phyloP scores from a whole-genome alignment of 2,797 vertebrate species.

The Anomalospiza imberbis region DNA sequence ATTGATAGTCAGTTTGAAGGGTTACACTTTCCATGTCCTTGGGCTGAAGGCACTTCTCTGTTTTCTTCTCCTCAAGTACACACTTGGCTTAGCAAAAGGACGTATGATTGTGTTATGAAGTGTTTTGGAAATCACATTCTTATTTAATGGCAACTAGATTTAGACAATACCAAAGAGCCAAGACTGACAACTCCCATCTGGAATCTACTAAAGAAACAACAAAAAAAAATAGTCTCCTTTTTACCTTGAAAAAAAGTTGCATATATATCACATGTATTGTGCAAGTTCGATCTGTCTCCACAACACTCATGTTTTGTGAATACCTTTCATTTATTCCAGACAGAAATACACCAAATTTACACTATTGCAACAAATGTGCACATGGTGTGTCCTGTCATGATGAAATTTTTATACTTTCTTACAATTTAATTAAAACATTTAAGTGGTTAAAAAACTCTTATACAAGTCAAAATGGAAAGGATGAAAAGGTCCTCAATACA shows the following conservation, averaged over 20 bases:
- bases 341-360: not conserved
- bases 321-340: not conserved
- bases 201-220: not conserved
- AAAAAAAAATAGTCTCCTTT: not conserved
- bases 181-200: conserved; percentile 29
- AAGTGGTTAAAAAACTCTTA: not conserved
- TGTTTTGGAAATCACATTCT: conserved; percentile 29
- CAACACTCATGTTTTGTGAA: not conserved
- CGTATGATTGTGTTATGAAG: conserved; percentile 6
- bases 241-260: not conserved
- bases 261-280: not conserved
- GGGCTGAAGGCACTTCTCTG: conserved; percentile 52
- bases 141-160: conserved; percentile 56
- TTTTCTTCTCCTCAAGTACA: conserved; percentile 60
- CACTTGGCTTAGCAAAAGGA: conserved; percentile 17
- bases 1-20: conserved; percentile 75
- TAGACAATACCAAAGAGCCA: not conserved
- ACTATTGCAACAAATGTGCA: not conserved
- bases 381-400: not conserved
- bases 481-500: not conserved
- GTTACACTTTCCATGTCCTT: conserved; percentile 68
- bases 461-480: not conserved
- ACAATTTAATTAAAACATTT: not conserved
- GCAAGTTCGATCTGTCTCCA: not conserved
- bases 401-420: not conserved